Base-by-base conservation (phyloP, 1,140 invertebrate genomes). In the Drosophila mojavensis region DNA sequence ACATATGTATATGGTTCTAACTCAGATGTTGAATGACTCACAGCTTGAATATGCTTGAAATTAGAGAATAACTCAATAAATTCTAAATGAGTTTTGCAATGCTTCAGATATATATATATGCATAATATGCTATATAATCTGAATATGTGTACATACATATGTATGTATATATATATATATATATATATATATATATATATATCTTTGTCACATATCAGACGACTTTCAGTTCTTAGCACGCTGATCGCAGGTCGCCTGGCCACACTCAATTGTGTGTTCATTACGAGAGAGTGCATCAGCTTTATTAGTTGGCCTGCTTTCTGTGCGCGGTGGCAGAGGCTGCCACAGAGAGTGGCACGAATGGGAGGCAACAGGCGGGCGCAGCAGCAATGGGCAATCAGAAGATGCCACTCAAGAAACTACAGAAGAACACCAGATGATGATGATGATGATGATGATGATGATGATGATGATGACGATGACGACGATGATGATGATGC, bases 241-340 rank as follows among this genome's bases (percentile, higher is more conserved):
- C n/a, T 9, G 43, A 47, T 47, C 28, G 54, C 56, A 28, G 15
- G 5, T 33, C 43, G 24, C 24, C 3, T 28, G 58, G 53, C 15
- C 47, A 60, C 41, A 73, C 67, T 67, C 64, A 73, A 73, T 73
- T 73, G 56, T 54, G 64, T 50, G 68, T 61, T 68, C 67, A 63
- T 70, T 55, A 55, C 50, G 63, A 39, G 48, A 20, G 48, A 67
- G 54, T 60, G 70, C 64, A 73, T 54, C 64, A 68, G 54, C 64
- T 73, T 67, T 73, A 73, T 68, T 73, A 73, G 64, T 73, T 73
- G 70, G 64, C 64, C 70, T 68, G 63, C 55, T 60, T 71, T 55
- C 20, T 48, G 45, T 11, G 7, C 5, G 24, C 11, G 17, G 15
- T 17, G 2, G 11, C 30, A 28, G 10, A 33, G 28, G 17, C 55